Evolutionary conservation across 30 jellyfish, hydroid and myxozoan species (phyloP), one percentile per base, ranked within the genome.

Genomic region (Aurelia sp.): DNA sequence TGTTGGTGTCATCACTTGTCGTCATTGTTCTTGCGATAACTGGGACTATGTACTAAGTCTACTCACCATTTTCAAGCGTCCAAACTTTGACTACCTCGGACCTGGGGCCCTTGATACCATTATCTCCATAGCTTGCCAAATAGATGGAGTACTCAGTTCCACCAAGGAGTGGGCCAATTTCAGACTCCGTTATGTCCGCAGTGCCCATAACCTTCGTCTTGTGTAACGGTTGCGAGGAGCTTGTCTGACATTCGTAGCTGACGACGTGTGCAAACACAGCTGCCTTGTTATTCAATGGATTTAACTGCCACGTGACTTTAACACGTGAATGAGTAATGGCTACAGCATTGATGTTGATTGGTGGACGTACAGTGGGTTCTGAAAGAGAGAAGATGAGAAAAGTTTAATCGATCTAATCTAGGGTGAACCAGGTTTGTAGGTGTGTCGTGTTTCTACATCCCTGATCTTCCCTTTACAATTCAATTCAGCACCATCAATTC

Each of bases 291-390:
- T 82, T 82, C 59, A 82, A 11, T 37, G 86, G 92, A 50, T 82
- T 82, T 52, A 69, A 74, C 44, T 68, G 84, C 96, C 96, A 86
- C 11, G 85, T 64, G 40, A 86, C 96, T 9, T 72, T 62, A n/a
- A 86, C 60, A 4, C 66, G 68, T 22, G 87, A 27, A 40, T 89
- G 40, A 5, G 96, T 73, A 17, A 63, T 11, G 0, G 96, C 74
- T 21, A 13, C 63, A 6, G 90, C 89, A 17, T 53, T 66, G 40
- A 76, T 66, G 78, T 75, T 76, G 18, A 64, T 30, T 52, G 96
- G 96, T 10, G 96, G 89, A 8, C 69, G 65, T n/a, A 75, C 51
- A 0, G 80, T 13, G 27, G 64, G 8, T 15, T 22, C 93, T 73
- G 41, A 57, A 44, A 10, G 55, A 44, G 55, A 44, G 55, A 44